Evolutionary conservation across 2,888 invertebrate species (phyloP), one percentile per base, ranked within the genome.

Genomic region (Tachina lurida): DNA sequence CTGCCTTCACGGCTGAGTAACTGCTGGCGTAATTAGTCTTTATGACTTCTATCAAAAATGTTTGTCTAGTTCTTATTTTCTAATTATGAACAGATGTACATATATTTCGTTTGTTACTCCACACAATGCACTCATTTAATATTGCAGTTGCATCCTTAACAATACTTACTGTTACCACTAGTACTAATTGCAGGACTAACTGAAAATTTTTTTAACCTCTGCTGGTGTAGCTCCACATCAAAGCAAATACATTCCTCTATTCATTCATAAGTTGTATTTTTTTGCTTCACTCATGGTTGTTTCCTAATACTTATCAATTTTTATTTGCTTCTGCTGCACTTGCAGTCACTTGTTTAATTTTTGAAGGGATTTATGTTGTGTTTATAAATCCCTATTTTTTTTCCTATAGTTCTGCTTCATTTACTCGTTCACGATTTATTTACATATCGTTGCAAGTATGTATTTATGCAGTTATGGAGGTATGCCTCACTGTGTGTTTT

Each of bases 11-110:
- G 45, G n/a, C 52, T 65, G 65, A 65, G 31, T 56, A 76, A 60
- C 62, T 78, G 62, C 71, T 82, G 75, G 75, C 71, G 68, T 83
- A 82, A 86, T 86, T 86, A 79, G 78, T 63, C 75, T 82, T 78
- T 65, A 78, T 82, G 65, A 58, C 52, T 63, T 79, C 49, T 81
- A 75, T 83, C 49, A 70, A 15, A 45, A 49, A 19, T 15, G 47
- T 49, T 52, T 81, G 68, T 67, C 17, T 68, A 12, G n/a, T 3
- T 74, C 67, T 58, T 58, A 3, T 45, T 17, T 31, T 31, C 31
- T 31, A 31, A 31, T 31, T 31, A 31, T 31, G 31, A 31, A 31
- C 31, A 31, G 31, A 31, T 7, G 31, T 31, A 31, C 0, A 31
- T 2, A 31, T 1, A 31, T 31, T 31, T 31, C 31, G 31, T 31